Percentiles rank a stretch among this genome's conserved stretches.
Conservation (phyloP, 1,140 invertebrate species). For the Musca domestica region DNA sequence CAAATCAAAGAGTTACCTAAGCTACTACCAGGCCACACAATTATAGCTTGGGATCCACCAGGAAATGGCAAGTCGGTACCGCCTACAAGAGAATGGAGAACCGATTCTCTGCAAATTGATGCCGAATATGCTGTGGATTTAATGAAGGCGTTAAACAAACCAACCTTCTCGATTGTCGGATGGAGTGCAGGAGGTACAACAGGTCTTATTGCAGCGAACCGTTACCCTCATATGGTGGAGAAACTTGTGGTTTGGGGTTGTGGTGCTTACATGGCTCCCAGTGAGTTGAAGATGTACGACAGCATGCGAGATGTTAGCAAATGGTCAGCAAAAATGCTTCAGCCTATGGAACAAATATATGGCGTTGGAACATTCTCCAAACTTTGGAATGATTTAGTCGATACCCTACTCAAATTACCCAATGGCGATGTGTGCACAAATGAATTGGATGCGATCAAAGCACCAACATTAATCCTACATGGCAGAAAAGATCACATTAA, state of each 20-base stretch:
- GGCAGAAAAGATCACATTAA: constrained; percentile 79
- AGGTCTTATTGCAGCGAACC: constrained; percentile 70
- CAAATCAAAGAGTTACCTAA: constrained; percentile 70
- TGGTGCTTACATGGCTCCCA: constrained; percentile 70
- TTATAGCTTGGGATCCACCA: constrained; percentile 83
- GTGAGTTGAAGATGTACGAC: constrained; percentile 67
- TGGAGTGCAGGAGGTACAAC: constrained; percentile 84
- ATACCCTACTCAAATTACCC: constrained; percentile 61
- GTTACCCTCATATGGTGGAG: constrained; percentile 65
- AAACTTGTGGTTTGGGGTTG: constrained; percentile 78
- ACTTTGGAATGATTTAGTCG: constrained; percentile 73
- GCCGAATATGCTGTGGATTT: constrained; percentile 69
- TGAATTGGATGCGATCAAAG: constrained; percentile 63
- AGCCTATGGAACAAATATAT: constrained; percentile 72
- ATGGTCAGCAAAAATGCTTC: constrained; percentile 78
- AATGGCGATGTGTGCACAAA: constrained; percentile 72
- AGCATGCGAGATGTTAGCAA: constrained; percentile 64
- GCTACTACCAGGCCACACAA: constrained; percentile 63
- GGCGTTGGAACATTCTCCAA: constrained; percentile 69
- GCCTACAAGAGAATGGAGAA: constrained; percentile 67
- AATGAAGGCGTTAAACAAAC: constrained; percentile 67
- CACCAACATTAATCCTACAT: constrained; percentile 77
- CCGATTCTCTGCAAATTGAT: constrained; percentile 73
- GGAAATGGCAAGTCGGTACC: constrained; percentile 84
- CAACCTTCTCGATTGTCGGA: constrained; percentile 75